phyloP scores from a whole-genome alignment of 2,797 vertebrate genomes.

The Gephyroberyx darwinii region DNA sequence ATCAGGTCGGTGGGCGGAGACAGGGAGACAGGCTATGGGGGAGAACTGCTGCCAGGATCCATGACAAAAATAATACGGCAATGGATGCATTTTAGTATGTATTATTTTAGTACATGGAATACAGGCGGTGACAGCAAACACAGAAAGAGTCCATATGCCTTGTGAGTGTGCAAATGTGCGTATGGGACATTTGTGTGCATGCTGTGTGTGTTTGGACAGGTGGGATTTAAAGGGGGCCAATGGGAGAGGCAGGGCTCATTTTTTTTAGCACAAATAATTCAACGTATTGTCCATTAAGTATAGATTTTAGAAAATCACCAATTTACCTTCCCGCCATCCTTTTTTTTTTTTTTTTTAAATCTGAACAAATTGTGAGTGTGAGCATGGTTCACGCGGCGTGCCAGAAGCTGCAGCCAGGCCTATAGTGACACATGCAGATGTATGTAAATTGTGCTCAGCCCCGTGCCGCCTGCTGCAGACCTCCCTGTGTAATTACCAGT shows the following conservation, averaged over 20 bases:
- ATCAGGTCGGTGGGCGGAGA: too few species aligned
- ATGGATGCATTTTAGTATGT: too few species aligned
- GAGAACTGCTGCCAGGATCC: too few species aligned
- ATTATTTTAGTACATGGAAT: too few species aligned
- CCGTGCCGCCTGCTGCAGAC: slow-evolving; percentile 67
- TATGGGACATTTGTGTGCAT: too few species aligned
- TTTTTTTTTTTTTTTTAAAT: slow-evolving; percentile 38
- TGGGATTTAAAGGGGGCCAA: background rate
- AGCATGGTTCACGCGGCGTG: slow-evolving; percentile 55
- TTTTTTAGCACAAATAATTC: slow-evolving; percentile 31
- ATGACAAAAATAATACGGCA: too few species aligned
- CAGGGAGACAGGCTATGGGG: too few species aligned
- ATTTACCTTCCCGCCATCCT: slow-evolving; percentile 12
- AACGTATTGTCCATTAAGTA: background rate
- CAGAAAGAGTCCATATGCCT: too few species aligned
- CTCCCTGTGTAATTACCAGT: slow-evolving; percentile 77
- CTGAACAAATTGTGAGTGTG: slow-evolving; percentile 60
- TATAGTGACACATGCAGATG: slow-evolving; percentile 78
- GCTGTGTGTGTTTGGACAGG: background rate
- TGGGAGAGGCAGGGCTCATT: background rate
- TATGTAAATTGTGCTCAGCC: slow-evolving; percentile 76
- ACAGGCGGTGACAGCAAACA: too few species aligned
- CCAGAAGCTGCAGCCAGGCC: slow-evolving; percentile 72
- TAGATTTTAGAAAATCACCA: slow-evolving; percentile 18
- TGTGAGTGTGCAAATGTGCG: background rate